Base-by-base conservation (phyloP, 2,888 invertebrate species). In the Imbricaverruca yamaguchii region DNA sequence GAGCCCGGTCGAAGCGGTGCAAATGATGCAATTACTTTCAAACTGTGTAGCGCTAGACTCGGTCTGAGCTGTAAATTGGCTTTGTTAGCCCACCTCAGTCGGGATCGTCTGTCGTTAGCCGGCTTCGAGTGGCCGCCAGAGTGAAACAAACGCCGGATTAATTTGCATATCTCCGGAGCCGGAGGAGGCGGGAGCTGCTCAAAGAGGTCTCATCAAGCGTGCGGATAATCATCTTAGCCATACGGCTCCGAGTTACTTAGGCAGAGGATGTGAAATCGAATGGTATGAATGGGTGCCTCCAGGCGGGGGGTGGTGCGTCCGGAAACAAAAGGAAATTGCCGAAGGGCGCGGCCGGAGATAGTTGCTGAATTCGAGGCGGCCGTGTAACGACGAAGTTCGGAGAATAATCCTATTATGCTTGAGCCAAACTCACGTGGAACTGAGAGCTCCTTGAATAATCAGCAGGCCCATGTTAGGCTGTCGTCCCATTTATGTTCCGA, bases 251-350 rank as follows among this genome's bases (percentile, higher is more conserved):
- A 13, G 74, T 74, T 74, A 55, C 74, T 74, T 74, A 74, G 12
- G 25, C 55, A 53, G 55, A 13, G 53, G 74, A 74, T 53, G 74
- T 55, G 74, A 55, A 74, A 74, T 74, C 74, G 74, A 74, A 74
- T 21, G 18, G 74, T 39, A 74, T 74, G 74, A 74, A 74, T 74
- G 74, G 23, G 11, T 11, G 74, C 74, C 55, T 23, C 55, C 21
- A 21, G 53, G 55, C 74, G 74, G 10, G 53, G 21, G 74, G 15
- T 7, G 25, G 39, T 21, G 21, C 21, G 10, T 15, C 55, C 74
- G 74, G 74, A 74, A 74, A 74, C 74, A 74, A 74, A 74, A 74
- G 74, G 74, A 74, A 74, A 74, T 74, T 21, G 74, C 74, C 74
- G 74, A 74, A 74, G 74, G 74, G 74, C 10, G 74, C 53, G 55